phyloP scores from a whole-genome alignment of 2,113 vertebrate species.

The Equus przewalskii region DNA sequence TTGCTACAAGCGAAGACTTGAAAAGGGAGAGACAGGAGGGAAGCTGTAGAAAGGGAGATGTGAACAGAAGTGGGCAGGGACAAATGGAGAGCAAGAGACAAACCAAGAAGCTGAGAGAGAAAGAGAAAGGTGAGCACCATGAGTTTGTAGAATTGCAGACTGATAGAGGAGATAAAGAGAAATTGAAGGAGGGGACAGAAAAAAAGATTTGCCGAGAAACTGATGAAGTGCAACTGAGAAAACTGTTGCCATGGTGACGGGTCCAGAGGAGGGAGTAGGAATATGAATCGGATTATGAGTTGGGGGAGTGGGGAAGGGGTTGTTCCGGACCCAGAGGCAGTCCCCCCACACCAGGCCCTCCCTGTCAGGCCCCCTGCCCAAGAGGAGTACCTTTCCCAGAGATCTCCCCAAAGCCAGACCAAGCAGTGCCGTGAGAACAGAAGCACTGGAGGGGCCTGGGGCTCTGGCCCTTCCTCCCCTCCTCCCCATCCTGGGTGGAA shows the following conservation, averaged over 20 bases:
- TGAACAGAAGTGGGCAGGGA: background rate
- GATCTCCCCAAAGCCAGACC: background rate
- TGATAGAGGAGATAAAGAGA: background rate
- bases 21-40: background rate
- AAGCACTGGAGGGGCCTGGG: background rate
- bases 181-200: background rate
- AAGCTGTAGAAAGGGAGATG: background rate
- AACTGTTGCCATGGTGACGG: slow-evolving; percentile 96
- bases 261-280: slow-evolving; percentile 93
- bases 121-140: background rate
- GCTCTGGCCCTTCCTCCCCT: background rate
- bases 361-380: background rate
- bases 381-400: background rate
- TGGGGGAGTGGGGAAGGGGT: slow-evolving; percentile 61
- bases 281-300: slow-evolving; percentile 92
- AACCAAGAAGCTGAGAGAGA: background rate
- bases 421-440: background rate
- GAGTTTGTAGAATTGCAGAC: background rate
- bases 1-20: background rate
- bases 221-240: slow-evolving; percentile 90
- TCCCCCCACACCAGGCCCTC: background rate
- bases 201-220: slow-evolving; percentile 81
- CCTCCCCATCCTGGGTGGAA: background rate
- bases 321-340: background rate
- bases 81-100: background rate